Percentiles rank a stretch among this genome's conserved stretches.
Conservation (phyloP, 2,113 vertebrate species). For the Calidris pygmaea region DNA sequence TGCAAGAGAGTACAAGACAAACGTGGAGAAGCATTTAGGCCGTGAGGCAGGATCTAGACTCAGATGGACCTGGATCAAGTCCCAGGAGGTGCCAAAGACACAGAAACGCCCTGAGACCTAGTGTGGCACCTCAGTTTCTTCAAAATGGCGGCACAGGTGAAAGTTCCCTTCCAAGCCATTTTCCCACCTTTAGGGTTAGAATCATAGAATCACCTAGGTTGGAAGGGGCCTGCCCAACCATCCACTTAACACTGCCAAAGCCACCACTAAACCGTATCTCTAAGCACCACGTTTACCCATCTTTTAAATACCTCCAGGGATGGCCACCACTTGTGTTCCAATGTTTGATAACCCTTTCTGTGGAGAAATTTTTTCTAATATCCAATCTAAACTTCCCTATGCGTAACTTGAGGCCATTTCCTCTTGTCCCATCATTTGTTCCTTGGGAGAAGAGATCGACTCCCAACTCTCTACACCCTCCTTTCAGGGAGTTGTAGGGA, state of each 20-base stretch:
- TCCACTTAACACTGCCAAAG: background rate
- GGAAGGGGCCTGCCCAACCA: background rate
- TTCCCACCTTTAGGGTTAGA: background rate
- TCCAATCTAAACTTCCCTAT: background rate
- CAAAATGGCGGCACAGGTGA: accelerated
- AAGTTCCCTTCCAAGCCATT: background rate
- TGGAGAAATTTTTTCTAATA: background rate
- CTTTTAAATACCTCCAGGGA: background rate
- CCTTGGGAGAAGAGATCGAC: background rate
- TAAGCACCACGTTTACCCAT: background rate
- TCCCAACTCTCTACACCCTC: background rate
- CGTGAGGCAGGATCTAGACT: background rate
- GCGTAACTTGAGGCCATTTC: background rate
- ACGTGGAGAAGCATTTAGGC: accelerated
- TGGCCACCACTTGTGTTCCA: background rate
- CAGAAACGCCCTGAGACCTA: accelerated
- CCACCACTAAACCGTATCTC: background rate
- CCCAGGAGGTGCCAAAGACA: accelerated
- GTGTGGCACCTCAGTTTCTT: accelerated
- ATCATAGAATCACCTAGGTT: background rate
- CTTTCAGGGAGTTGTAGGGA: background rate
- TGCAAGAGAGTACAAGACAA: accelerated
- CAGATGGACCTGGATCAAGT: accelerated
- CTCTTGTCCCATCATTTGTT: background rate
- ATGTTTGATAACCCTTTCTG: background rate